Conservation (phyloP, 1,140 invertebrate species). For the Campoletis sonorensis region DNA sequence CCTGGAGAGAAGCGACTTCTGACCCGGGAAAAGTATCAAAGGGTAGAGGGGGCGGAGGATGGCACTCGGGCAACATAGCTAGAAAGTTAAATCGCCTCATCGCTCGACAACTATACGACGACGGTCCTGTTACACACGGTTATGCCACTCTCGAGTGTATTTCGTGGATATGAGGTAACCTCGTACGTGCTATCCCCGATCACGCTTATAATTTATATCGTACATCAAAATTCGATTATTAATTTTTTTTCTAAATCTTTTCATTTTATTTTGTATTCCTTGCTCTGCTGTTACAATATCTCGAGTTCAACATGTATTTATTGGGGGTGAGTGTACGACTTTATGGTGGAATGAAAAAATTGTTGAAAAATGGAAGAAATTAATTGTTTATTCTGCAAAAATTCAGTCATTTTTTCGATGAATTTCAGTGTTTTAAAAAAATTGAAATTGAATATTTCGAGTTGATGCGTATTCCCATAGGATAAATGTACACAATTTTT, state of each 20-base stretch:
- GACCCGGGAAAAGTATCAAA: constrained; percentile 52
- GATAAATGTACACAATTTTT: too few relatives aligned
- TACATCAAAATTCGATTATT: constrained; percentile 11
- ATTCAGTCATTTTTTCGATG: too few relatives aligned
- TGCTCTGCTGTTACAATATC: neutral
- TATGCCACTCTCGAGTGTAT: constrained; percentile 25
- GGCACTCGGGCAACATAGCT: constrained; percentile 30
- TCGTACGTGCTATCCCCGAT: neutral
- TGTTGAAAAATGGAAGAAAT: too few relatives aligned
- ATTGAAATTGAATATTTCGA: too few relatives aligned
- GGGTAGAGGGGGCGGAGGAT: constrained; percentile 11
- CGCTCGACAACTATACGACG: neutral
- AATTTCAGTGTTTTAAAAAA: too few relatives aligned
- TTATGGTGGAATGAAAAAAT: too few relatives aligned
- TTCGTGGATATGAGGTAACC: constrained; percentile 41
- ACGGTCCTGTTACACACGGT: constrained; percentile 31
- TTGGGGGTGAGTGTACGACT: too few relatives aligned
- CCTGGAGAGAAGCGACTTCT: constrained; percentile 37
- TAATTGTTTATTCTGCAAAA: too few relatives aligned
- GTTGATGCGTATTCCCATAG: too few relatives aligned
- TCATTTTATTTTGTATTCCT: neutral
- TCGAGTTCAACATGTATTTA: neutral
- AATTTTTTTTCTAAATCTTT: neutral
- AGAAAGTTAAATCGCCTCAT: constrained; percentile 47
- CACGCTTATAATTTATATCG: constrained; percentile 31